Conservation (phyloP, 1,140 invertebrate genomes). For the Danaus melanippus region DNA sequence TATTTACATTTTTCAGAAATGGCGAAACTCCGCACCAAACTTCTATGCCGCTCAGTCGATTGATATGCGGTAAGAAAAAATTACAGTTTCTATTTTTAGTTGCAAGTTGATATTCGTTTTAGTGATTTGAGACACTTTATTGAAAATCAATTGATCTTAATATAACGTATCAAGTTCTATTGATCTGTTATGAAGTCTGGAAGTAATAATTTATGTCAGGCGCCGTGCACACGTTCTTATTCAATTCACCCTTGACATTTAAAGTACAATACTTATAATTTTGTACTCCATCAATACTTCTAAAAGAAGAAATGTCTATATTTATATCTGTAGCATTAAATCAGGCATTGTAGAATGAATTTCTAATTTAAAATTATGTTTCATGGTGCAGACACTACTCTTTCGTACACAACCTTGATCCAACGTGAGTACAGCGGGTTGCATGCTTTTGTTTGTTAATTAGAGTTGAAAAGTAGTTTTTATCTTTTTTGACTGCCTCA, state of each 20-base stretch:
- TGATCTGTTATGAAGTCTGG: constrained; percentile 54
- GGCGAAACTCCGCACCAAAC: constrained; percentile 59
- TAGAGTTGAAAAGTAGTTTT: constrained; percentile 7
- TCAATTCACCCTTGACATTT: constrained; percentile 55
- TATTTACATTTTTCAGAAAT: constrained; percentile 52
- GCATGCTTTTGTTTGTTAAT: constrained; percentile 19
- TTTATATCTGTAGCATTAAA: not conserved
- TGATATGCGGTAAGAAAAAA: constrained; percentile 52
- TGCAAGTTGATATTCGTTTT: constrained; percentile 61
- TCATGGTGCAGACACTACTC: constrained; percentile 61
- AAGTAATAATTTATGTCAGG: constrained; percentile 27
- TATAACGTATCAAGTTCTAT: constrained; percentile 53
- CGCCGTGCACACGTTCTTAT: constrained; percentile 30
- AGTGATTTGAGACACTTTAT: constrained; percentile 26
- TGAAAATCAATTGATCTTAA: constrained; percentile 55
- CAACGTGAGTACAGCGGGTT: constrained; percentile 50
- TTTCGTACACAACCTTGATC: constrained; percentile 65
- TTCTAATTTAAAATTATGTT: constrained; percentile 33
- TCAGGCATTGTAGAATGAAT: not conserved
- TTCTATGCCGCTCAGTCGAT: constrained; percentile 61
- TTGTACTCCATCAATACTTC: not conserved
- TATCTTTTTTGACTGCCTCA: constrained; percentile 9
- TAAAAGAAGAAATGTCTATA: not conserved
- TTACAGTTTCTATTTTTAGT: constrained; percentile 51
- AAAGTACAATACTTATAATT: constrained; percentile 16